These are phyloP conservation scores for Narcine bancroftii DNA, from an alignment of 2,113 vertebrate species.

Conservation along the genomic window DNA sequence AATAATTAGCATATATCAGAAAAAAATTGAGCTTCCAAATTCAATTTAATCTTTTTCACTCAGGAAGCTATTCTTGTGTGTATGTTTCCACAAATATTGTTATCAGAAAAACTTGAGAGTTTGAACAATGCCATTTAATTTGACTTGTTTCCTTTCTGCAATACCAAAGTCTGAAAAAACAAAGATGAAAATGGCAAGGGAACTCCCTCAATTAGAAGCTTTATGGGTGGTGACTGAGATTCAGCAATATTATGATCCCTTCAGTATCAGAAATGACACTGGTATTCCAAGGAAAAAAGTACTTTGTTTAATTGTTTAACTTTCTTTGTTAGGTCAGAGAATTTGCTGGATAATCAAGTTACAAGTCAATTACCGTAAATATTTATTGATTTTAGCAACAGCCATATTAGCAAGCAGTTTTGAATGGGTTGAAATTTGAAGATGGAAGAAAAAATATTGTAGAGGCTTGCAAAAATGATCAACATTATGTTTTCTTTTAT, in stretches of 20 bases:
- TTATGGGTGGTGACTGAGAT: conserved; percentile 48
- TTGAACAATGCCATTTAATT: conserved; percentile 59
- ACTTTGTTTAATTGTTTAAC: neutral
- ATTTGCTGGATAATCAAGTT: neutral
- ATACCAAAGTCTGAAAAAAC: conserved; percentile 60
- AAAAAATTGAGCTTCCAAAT: conserved; percentile 40
- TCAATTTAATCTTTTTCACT: conserved; percentile 54
- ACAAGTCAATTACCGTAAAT: neutral
- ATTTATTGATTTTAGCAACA: neutral
- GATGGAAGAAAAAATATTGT: neutral
- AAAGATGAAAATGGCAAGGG: conserved; percentile 61
- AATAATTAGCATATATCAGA: conserved; percentile 38
- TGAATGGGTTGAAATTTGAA: neutral
- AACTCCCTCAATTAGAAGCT: conserved; percentile 55
- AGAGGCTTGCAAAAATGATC: neutral
- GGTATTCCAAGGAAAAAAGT: conserved; percentile 21
- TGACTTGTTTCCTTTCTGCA: conserved; percentile 59
- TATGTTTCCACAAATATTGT: conserved; percentile 68
- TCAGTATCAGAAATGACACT: neutral
- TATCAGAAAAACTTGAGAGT: conserved; percentile 57
- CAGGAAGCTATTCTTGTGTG: conserved; percentile 70
- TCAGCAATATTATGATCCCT: neutral
- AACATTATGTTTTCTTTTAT: neutral
- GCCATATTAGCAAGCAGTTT: neutral
- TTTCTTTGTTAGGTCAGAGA: neutral